phyloP scores from a whole-genome alignment of 2,113 vertebrate genomes.

The Dasypus novemcinctus region DNA sequence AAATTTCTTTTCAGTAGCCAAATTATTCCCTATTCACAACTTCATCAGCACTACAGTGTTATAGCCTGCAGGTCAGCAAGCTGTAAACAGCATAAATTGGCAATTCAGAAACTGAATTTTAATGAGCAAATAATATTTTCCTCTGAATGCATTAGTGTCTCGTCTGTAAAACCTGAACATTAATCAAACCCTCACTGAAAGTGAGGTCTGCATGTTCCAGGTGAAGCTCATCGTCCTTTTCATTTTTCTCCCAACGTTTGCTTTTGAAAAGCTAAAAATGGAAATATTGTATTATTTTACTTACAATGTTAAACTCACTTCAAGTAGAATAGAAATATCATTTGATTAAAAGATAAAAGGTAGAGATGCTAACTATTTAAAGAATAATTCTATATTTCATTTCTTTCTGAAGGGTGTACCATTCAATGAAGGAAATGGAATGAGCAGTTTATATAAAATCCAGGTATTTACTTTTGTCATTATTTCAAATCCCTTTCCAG shows the following conservation, averaged over 20 bases:
- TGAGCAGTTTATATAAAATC: slow-evolving; percentile 98
- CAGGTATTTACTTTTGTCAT: slow-evolving; percentile 88
- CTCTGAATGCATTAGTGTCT: slow-evolving; percentile 40
- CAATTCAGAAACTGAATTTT: slow-evolving; percentile 68
- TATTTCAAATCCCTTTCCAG: slow-evolving; percentile 9
- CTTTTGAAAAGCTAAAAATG: background rate
- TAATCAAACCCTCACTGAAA: background rate
- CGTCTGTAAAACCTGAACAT: slow-evolving; percentile 17
- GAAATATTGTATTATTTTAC: slow-evolving; percentile 20
- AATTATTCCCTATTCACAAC: slow-evolving; percentile 21
- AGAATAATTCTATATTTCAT: slow-evolving; percentile 42
- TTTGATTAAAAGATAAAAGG: background rate
- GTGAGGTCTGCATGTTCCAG: background rate
- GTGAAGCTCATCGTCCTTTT: background rate
- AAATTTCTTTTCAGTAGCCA: slow-evolving; percentile 36
- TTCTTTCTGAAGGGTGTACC: slow-evolving; percentile 86
- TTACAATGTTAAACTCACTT: background rate
- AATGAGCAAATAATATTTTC: slow-evolving; percentile 64
- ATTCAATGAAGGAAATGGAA: slow-evolving; percentile 92
- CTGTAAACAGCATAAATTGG: slow-evolving; percentile 53
- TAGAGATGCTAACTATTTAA: background rate
- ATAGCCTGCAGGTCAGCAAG: slow-evolving; percentile 16
- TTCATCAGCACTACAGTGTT: background rate
- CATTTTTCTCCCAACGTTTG: background rate
- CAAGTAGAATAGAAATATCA: background rate